These are phyloP conservation scores for Limnephilus auricula DNA, from an alignment of 2,888 invertebrate species.

Conservation along the genomic window DNA sequence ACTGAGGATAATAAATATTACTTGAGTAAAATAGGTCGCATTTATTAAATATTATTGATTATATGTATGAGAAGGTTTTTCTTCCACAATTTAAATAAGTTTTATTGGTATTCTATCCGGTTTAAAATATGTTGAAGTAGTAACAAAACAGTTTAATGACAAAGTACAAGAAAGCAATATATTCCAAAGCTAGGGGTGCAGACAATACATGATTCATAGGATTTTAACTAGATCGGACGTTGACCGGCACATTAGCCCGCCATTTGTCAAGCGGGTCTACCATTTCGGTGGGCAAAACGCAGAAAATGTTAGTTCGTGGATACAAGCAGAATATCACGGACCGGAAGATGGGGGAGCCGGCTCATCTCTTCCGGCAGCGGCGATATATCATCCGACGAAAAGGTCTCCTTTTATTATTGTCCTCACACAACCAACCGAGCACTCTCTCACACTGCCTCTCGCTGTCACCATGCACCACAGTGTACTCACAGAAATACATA, in stretches of 20 bases:
- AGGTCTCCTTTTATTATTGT: constrained; percentile 62
- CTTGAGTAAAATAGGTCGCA: neutral
- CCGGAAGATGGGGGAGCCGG: constrained; percentile 52
- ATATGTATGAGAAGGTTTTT: neutral
- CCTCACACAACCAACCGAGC: constrained; percentile 38
- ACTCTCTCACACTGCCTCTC: constrained; percentile 19
- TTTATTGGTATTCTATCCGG: neutral
- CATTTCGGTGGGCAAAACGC: constrained; percentile 30
- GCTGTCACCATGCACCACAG: neutral
- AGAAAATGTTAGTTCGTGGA: constrained; percentile 44
- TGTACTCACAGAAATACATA: neutral
- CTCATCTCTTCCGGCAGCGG: constrained; percentile 57
- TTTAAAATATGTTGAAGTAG: neutral
- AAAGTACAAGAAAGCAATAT: neutral
- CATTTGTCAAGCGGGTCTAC: constrained; percentile 59
- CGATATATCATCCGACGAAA: constrained; percentile 64
- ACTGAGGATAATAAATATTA: neutral
- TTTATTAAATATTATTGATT: neutral
- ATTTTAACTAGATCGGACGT: constrained; percentile 60
- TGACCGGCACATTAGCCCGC: constrained; percentile 61
- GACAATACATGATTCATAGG: constrained; percentile 58
- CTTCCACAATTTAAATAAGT: neutral
- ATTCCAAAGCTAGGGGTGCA: constrained; percentile 12
- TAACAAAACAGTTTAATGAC: neutral
- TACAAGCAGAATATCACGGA: constrained; percentile 43